Base-by-base conservation (phyloP, 2,888 invertebrate genomes). In the Drosophila pseudotakahashii region DNA sequence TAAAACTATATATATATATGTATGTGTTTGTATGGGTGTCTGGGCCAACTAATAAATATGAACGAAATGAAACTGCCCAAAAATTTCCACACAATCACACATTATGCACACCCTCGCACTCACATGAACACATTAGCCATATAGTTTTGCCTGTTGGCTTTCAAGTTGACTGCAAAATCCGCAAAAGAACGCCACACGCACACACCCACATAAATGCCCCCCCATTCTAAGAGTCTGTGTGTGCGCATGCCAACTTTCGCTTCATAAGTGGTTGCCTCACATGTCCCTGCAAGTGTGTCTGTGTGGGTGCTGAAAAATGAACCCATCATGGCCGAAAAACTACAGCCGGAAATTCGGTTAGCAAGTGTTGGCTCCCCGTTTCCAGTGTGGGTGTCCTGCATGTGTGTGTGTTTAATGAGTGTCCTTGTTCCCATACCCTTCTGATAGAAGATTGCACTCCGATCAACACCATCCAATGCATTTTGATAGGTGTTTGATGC, bases 41-140 rank as follows among this genome's bases (percentile, higher is more conserved):
- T 84, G 81, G 79, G 84, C 89, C 89, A 90, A 89, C 90, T 90
- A 90, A 90, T 90, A 90, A 90, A 90, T 90, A 90, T 89, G 88
- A 90, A 89, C 89, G 78, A 89, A 90, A 90, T 89, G 89, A 88
- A 90, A 88, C 90, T 86, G 89, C 90, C 89, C 89, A 88, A 89
- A 88, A 85, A 81, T 81, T 83, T 86, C 77, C 81, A 86, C 80
- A 86, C 79, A 90, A 79, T 81, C 87, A 81, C 77, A 89, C 82
- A 87, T 79, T 77, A 81, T 77, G 75, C 75, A 75, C 68, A 76
- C 71, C 68, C 73, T 67, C 64, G 64, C 36, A 52, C 70, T 48
- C 39, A 52, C 62, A 70, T 30, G 34, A 36, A 68, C 77, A 85
- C 88, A 85, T 88, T 86, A 80, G 86, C 85, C 76, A 62, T 84